These are phyloP conservation scores for Trichonephila clavata DNA, from an alignment of 1,140 invertebrate genomes.

Conservation along the genomic window DNA sequence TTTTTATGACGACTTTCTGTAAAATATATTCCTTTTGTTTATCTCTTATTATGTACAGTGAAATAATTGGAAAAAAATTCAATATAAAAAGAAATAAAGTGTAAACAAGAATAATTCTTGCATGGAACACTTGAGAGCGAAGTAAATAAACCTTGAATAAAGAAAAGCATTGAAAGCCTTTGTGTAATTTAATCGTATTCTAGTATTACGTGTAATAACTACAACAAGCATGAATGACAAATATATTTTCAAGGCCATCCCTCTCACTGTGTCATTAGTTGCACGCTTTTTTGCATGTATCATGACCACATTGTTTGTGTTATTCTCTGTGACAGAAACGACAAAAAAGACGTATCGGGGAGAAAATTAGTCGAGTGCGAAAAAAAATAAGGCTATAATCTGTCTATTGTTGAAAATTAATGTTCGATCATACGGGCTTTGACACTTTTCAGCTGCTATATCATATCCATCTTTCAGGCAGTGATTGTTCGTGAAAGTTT, in stretches of 20 bases:
- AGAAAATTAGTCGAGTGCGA: not conserved
- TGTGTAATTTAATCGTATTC: not conserved
- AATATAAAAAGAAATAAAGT: too few relatives aligned
- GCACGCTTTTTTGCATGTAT: not conserved
- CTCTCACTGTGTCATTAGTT: not conserved
- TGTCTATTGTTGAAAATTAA: not conserved
- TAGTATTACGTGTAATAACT: not conserved
- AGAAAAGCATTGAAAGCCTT: not conserved
- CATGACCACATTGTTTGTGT: slow-evolving; percentile 4
- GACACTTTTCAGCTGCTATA: not conserved
- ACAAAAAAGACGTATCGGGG: not conserved
- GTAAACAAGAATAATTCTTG: too few relatives aligned
- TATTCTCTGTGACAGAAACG: not conserved
- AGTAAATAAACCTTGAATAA: not conserved
- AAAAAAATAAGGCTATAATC: not conserved
- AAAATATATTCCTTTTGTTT: too few relatives aligned
- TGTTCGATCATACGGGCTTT: not conserved
- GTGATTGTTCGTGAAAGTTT: not conserved
- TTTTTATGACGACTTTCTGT: too few relatives aligned
- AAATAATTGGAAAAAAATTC: too few relatives aligned
- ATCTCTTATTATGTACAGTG: too few relatives aligned
- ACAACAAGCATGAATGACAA: not conserved
- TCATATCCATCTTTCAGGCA: not conserved
- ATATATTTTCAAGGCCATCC: slow-evolving; percentile 17
- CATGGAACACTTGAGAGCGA: too few relatives aligned